Evolutionary conservation across 1,140 invertebrate species (phyloP).

Genomic region (Heliconius melpomene): DNA sequence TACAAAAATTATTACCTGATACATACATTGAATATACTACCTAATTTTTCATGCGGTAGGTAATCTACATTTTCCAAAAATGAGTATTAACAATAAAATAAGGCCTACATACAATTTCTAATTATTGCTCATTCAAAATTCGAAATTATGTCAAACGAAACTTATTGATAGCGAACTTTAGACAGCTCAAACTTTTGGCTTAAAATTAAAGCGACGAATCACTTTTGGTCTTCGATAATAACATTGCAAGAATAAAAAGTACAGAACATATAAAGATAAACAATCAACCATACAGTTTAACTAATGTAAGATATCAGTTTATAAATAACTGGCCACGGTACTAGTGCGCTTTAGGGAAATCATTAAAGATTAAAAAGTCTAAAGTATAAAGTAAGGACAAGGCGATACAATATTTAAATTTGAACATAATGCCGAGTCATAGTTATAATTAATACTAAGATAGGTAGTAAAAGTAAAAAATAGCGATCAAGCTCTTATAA

Average conservation of each 20-base stretch:
- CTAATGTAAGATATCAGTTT: slow-evolving; percentile 63
- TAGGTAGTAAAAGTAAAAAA: slow-evolving; percentile 65
- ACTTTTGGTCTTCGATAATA: slow-evolving; percentile 47
- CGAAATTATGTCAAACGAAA: slow-evolving; percentile 18
- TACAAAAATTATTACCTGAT: neutral
- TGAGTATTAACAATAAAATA: slow-evolving; percentile 60
- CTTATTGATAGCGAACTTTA: slow-evolving; percentile 17
- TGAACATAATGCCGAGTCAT: slow-evolving; percentile 60
- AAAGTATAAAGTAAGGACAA: slow-evolving; percentile 54
- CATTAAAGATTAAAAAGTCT: slow-evolving; percentile 57
- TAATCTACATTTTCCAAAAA: slow-evolving; percentile 39
- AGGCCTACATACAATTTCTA: slow-evolving; percentile 12
- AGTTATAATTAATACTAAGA: slow-evolving; percentile 61
- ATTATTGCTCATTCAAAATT: slow-evolving; percentile 19
- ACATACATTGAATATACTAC: neutral
- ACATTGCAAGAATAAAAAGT: slow-evolving; percentile 30
- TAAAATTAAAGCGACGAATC: slow-evolving; percentile 47
- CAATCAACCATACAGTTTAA: slow-evolving; percentile 61
- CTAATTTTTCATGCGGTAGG: neutral
- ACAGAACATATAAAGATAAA: slow-evolving; percentile 49
- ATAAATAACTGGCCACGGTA: slow-evolving; percentile 77
- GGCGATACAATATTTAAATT: slow-evolving; percentile 45
- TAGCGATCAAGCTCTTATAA: slow-evolving; percentile 57
- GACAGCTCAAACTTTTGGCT: slow-evolving; percentile 33
- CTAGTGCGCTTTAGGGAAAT: slow-evolving; percentile 67